A percentile compares a stretch with the other conserved stretches of the same genome.
These are phyloP conservation scores for Tympanuchus pallidicinctus DNA, from an alignment of 2,113 vertebrate genomes.

Conservation along the genomic window DNA sequence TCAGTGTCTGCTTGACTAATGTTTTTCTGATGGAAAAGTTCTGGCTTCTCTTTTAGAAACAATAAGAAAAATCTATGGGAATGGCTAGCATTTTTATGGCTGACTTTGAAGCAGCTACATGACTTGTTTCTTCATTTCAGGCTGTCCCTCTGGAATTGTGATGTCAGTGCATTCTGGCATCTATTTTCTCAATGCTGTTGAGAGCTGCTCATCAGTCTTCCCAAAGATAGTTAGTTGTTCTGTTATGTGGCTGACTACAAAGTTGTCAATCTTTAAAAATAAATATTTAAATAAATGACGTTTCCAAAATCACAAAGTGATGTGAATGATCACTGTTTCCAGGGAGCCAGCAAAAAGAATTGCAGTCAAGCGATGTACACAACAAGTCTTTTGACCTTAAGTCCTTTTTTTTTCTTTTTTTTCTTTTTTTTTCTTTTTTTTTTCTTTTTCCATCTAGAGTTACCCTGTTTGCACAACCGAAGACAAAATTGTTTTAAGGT, in stretches of 20 bases:
- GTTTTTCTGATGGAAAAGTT: slow-evolving; percentile 27
- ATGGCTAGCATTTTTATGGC: slow-evolving; percentile 27
- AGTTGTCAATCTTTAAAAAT: not conserved
- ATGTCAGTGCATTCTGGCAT: not conserved
- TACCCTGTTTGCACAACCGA: not conserved
- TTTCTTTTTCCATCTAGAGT: not conserved
- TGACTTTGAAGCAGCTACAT: slow-evolving; percentile 47
- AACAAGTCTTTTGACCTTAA: not conserved
- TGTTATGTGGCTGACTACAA: not conserved
- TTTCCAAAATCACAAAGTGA: not conserved
- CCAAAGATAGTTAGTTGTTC: not conserved
- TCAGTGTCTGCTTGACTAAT: not conserved
- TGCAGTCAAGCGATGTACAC: not conserved
- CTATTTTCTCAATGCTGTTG: not conserved
- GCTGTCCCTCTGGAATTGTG: slow-evolving; percentile 18
- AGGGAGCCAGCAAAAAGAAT: not conserved
- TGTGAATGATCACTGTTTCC: not conserved
- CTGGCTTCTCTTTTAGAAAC: slow-evolving; percentile 30
- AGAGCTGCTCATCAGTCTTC: not conserved
- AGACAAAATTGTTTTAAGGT: not conserved
- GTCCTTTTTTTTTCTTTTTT: not conserved
- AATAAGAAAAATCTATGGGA: slow-evolving; percentile 55
- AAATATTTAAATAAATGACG: not conserved
- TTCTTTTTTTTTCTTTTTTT: too few species aligned
- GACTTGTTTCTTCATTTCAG: slow-evolving; percentile 50